Evolutionary conservation across 2,113 vertebrate species (phyloP).

Genomic region (Gorsachius goisagi): DNA sequence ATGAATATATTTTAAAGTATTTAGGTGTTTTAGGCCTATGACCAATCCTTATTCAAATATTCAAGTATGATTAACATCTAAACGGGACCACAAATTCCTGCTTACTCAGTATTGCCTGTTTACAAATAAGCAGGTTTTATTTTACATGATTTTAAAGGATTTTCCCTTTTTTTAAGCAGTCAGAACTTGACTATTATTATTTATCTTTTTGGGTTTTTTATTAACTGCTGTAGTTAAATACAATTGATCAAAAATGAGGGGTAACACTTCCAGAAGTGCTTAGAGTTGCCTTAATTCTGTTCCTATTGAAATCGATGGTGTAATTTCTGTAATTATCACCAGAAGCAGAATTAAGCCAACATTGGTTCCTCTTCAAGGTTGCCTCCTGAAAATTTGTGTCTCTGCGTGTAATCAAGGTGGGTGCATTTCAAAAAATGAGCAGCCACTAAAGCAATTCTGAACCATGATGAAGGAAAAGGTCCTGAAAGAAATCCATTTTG

Average conservation of each 20-base stretch:
- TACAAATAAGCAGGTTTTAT: neutral
- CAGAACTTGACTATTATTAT: constrained; percentile 4
- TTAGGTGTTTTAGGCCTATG: neutral
- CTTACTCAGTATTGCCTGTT: neutral
- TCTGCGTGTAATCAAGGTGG: neutral
- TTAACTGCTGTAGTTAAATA: neutral
- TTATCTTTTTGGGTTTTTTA: neutral
- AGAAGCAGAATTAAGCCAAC: constrained; percentile 7
- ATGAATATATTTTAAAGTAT: constrained; percentile 11
- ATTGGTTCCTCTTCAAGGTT: neutral
- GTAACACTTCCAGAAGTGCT: neutral
- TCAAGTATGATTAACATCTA: neutral
- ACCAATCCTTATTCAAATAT: neutral
- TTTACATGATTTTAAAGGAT: neutral
- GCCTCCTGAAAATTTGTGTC: neutral
- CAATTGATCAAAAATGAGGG: neutral
- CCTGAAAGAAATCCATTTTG: neutral
- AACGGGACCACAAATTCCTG: neutral
- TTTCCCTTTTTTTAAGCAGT: neutral
- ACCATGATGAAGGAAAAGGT: neutral
- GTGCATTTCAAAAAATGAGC: neutral
- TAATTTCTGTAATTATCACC: neutral
- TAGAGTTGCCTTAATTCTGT: neutral
- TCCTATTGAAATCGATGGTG: neutral
- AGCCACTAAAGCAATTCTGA: neutral